Evolutionary conservation across 2,113 vertebrate genomes (phyloP).

Genomic region (Indicator maculatus): DNA sequence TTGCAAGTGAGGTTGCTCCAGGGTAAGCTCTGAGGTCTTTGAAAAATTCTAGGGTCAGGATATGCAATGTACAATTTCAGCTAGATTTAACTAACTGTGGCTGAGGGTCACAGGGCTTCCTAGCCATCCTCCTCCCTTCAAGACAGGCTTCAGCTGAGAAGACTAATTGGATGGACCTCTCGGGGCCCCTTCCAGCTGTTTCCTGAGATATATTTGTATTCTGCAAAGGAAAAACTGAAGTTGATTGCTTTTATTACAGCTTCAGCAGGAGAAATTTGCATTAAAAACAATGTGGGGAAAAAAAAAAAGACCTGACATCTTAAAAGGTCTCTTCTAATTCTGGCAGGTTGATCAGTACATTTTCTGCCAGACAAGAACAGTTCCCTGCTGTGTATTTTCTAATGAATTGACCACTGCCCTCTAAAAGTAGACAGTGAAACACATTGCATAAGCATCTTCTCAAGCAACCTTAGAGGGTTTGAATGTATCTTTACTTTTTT

Average conservation of each 20-base stretch:
- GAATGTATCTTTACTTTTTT: not conserved
- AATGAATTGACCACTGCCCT: constrained; percentile 13
- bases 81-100: not conserved
- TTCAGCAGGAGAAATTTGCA: constrained; percentile 23
- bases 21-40: not conserved
- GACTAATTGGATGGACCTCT: constrained; percentile 32
- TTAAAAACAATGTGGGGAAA: not conserved
- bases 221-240: constrained; percentile 15
- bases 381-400: constrained; percentile 35
- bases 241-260: constrained; percentile 26
- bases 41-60: not conserved
- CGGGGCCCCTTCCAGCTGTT: constrained; percentile 34
- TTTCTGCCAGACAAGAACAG: not conserved
- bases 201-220: constrained; percentile 32
- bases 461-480: not conserved
- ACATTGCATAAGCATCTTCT: not conserved
- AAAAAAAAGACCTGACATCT: not conserved
- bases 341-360: constrained; percentile 18
- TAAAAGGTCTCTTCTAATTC: constrained; percentile 40
- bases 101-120: not conserved
- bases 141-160: constrained; percentile 21
- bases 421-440: constrained; percentile 1
- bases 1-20: not conserved
- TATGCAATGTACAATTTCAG: not conserved
- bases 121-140: not conserved